Evolutionary conservation across 2,113 vertebrate genomes (phyloP), one percentile per base, ranked within the genome.

Genomic region (Cololabis saira): DNA sequence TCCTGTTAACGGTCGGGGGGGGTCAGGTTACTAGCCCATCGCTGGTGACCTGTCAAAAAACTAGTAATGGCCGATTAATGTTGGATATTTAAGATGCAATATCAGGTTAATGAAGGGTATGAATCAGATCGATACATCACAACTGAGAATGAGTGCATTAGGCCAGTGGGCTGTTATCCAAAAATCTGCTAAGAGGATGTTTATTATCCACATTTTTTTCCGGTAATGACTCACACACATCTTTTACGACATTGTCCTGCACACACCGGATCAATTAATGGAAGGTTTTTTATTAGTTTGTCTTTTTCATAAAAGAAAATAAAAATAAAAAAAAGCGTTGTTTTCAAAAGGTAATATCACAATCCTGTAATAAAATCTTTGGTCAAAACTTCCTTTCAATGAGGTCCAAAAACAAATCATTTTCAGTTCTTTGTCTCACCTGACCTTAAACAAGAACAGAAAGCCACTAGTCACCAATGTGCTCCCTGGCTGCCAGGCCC

Each of bases 361-460:
- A 27, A 27, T 27, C 24, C 24, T 5, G 24, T 37, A 37, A 37
- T 7, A 37, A 37, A 37, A 11, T 30, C 30, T 30, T 30, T 30
- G 30, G 30, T 3, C 33, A 37, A 37, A 9, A 37, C 33, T 3
- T 9, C 10, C 6, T 9, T 37, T 37, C 33, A 7, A 11, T 9
- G 33, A 9, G 10, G 33, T 9, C 30, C 27, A 19, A 5, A 55
- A 73, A 33, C 52, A 68, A 1, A 12, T 62, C 12, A 56, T 49
- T 47, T 48, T 27, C 12, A 48, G 17, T 19, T 45, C 24, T 64
- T 51, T 59, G 51, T 53, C 56, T 45, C 15, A 51, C 64, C 16
- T 58, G 68, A 74, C 83, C 76, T 72, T 44, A 48, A 47, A 74
- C 77, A 78, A 47, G 68, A 51, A 55, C 18, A 58, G 64, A 4